A percentile compares a stretch with the other conserved stretches of the same genome.
Evolutionary conservation across 2,888 invertebrate species (phyloP).

Genomic region (Hipparchia sbordonii): DNA sequence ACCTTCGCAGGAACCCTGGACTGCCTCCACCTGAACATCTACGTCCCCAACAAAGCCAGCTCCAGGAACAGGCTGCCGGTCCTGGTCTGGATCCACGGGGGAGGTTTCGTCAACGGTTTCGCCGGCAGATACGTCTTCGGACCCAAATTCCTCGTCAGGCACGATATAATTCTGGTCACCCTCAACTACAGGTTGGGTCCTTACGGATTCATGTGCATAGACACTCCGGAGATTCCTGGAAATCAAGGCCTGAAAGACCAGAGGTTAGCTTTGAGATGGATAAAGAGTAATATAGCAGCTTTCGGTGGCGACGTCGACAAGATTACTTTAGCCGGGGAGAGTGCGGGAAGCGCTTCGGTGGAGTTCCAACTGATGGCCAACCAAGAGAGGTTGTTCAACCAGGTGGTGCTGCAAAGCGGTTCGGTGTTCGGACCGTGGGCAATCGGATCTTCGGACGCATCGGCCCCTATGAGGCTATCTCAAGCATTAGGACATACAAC

Average conservation of each 20-base stretch:
- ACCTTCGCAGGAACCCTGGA: constrained; percentile 62
- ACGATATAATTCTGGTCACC: constrained; percentile 55
- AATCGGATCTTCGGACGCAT: constrained; percentile 40
- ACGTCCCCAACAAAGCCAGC: constrained; percentile 65
- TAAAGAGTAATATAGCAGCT: constrained; percentile 56
- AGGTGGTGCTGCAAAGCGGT: constrained; percentile 51
- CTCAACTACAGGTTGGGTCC: constrained; percentile 64
- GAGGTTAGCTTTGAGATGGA: constrained; percentile 55
- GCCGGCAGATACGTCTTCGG: constrained; percentile 48
- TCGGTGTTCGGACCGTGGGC: constrained; percentile 40
- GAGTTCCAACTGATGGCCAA: constrained; percentile 57
- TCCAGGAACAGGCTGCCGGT: constrained; percentile 50
- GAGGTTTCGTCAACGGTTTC: constrained; percentile 57
- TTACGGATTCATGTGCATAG: constrained; percentile 67
- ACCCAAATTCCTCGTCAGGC: constrained; percentile 53
- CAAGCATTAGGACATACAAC: constrained; percentile 48
- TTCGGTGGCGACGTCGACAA: constrained; percentile 59
- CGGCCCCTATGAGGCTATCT: constrained; percentile 45
- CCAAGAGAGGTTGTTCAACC: constrained; percentile 45
- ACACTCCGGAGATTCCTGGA: constrained; percentile 57
- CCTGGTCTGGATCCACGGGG: constrained; percentile 67
- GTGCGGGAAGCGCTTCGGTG: constrained; percentile 59
- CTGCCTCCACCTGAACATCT: constrained; percentile 84
- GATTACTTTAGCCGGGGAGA: constrained; percentile 62
- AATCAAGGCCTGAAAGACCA: constrained; percentile 69